These are phyloP conservation scores for Gambelia wislizenii DNA, from an alignment of 2,797 vertebrate genomes.

Conservation along the genomic window DNA sequence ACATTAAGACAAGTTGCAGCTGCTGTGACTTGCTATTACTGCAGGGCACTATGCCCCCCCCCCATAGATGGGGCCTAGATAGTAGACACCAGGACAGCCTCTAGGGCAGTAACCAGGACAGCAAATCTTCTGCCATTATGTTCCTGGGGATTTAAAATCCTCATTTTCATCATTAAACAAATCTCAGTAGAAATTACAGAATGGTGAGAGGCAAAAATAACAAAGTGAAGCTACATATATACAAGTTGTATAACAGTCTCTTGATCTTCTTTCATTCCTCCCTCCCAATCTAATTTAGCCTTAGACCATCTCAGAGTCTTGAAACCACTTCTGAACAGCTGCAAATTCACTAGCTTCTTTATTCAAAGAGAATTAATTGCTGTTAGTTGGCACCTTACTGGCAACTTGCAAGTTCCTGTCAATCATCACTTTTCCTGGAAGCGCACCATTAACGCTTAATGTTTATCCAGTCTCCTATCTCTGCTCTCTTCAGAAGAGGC, in stretches of 20 bases:
- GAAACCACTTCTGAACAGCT: slow-evolving; percentile 24
- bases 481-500: slow-evolving; percentile 25
- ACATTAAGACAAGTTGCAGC: too few species aligned
- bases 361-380: slow-evolving; percentile 44
- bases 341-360: slow-evolving; percentile 19
- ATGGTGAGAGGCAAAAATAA: background rate
- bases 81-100: too few species aligned
- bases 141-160: background rate
- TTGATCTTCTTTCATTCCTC: background rate
- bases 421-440: slow-evolving; percentile 26
- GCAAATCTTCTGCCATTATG: background rate
- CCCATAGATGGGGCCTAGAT: too few species aligned
- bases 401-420: slow-evolving; percentile 27
- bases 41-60: too few species aligned
- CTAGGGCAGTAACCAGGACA: too few species aligned
- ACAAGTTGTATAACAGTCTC: rapidly evolving
- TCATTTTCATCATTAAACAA: slow-evolving; percentile 4
- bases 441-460: background rate
- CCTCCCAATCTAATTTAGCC: slow-evolving; percentile 2
- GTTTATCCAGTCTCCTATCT: slow-evolving; percentile 26
- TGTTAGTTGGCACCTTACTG: slow-evolving; percentile 37
- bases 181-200: slow-evolving; percentile 14
- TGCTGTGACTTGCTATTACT: too few species aligned
- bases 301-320: background rate
- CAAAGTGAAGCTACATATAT: slow-evolving; percentile 6